Conservation (phyloP, 35 echinoderm and acorn worm genomes). For the Hemicentrotus pulcherrimus region DNA sequence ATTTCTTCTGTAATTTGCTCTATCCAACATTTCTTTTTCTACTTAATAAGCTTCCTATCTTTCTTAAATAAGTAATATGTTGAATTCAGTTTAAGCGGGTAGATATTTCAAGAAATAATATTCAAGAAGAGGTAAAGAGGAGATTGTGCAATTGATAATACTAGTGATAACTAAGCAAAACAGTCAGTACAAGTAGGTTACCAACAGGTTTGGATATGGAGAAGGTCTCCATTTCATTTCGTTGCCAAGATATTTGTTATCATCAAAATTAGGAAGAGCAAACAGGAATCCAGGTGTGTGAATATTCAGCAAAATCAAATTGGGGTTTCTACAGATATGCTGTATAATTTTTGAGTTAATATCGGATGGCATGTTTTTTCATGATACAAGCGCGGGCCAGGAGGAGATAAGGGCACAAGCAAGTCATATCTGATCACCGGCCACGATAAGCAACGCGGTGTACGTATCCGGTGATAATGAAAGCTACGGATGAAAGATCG, state of each 20-base stretch:
- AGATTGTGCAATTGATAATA: neutral
- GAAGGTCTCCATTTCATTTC: neutral
- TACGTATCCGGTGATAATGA: constrained; percentile 50
- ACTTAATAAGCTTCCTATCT: too few species aligned
- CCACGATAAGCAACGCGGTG: constrained; percentile 33
- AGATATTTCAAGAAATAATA: neutral
- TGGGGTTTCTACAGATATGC: neutral
- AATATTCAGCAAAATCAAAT: constrained; percentile 11
- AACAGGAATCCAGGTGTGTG: neutral
- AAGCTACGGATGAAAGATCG: constrained; percentile 49
- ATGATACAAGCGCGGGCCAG: neutral
- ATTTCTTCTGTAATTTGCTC: too few species aligned
- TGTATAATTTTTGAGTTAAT: constrained; percentile 20
- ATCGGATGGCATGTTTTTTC: constrained; percentile 47
- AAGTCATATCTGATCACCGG: constrained; percentile 44
- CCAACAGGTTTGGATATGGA: neutral
- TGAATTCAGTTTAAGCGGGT: neutral
- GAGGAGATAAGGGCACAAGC: constrained; percentile 35
- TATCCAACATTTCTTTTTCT: too few species aligned
- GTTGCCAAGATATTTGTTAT: constrained; percentile 13
- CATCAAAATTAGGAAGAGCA: neutral
- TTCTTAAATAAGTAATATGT: too few species aligned
- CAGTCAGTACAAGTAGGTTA: neutral
- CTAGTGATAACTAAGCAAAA: neutral
- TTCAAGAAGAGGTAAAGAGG: neutral